These are phyloP conservation scores for Scomber scombrus DNA, from an alignment of 2,113 vertebrate genomes.

Conservation along the genomic window DNA sequence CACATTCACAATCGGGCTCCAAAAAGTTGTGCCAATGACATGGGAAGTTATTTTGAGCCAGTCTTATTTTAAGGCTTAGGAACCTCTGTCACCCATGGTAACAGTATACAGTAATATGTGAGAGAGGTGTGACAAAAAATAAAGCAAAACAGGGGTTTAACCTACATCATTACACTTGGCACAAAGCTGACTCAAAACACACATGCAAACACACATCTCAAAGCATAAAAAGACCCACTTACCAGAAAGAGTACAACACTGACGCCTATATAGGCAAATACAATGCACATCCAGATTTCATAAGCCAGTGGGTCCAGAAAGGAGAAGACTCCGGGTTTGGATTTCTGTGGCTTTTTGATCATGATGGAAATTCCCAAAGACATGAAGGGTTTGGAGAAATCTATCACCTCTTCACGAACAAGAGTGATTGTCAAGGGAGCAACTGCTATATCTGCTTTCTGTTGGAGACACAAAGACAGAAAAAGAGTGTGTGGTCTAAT, in stretches of 20 bases:
- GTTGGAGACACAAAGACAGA: constrained; percentile 56
- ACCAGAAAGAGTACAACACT: constrained; percentile 99
- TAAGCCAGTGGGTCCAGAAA: constrained; percentile 98
- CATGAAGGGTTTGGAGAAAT: constrained; percentile 99
- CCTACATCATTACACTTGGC: too few species aligned
- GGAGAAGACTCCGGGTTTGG: constrained; percentile 98
- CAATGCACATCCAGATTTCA: constrained; percentile 99
- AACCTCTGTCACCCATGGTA: neutral
- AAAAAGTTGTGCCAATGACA: too few species aligned
- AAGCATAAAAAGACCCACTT: constrained; percentile 68
- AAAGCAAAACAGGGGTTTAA: neutral
- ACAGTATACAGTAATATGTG: neutral
- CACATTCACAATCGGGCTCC: too few species aligned
- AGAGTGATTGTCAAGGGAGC: constrained; percentile 96
- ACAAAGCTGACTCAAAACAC: too few species aligned
- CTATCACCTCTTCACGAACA: constrained; percentile 98
- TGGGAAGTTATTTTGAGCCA: too few species aligned
- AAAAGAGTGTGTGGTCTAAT: neutral
- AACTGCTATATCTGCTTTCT: constrained; percentile 98
- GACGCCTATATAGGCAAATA: constrained; percentile 98
- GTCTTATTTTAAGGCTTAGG: too few species aligned
- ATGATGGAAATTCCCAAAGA: constrained; percentile 99
- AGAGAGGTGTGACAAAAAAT: constrained; percentile 1
- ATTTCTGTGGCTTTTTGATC: constrained; percentile 99
- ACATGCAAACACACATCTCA: neutral